phyloP scores from a whole-genome alignment of 2,797 vertebrate species.

The Sebastes jordani region DNA sequence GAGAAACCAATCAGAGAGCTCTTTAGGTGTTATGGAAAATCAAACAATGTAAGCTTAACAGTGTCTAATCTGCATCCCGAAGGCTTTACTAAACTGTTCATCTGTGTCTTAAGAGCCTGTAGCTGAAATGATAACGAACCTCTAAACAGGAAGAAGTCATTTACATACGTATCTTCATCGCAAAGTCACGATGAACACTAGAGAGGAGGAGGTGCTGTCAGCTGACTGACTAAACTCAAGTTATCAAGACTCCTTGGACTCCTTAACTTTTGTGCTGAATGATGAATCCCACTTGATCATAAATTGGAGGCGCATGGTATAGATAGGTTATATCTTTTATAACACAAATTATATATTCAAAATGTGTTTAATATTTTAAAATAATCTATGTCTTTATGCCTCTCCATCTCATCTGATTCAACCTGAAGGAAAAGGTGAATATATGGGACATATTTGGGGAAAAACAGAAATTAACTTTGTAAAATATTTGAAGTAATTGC shows the following conservation, averaged over 20 bases:
- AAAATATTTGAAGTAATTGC: background rate
- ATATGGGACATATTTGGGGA: background rate
- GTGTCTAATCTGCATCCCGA: constrained; percentile 8
- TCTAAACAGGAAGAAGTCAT: background rate
- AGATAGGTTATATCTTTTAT: too few relatives aligned
- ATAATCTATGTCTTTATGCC: background rate
- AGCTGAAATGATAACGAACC: background rate
- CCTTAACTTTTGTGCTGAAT: too few relatives aligned
- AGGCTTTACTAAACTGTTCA: background rate
- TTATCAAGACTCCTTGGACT: too few relatives aligned
- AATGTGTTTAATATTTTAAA: background rate
- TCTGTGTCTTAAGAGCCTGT: background rate
- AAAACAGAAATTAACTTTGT: background rate
- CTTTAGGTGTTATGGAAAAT: constrained; percentile 5
- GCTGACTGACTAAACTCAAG: background rate
- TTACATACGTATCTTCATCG: background rate
- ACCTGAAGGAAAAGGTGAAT: background rate
- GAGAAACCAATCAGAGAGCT: background rate
- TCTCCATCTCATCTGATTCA: background rate
- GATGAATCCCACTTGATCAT: too few relatives aligned
- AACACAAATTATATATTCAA: background rate
- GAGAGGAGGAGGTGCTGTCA: background rate
- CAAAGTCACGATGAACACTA: background rate
- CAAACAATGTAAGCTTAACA: background rate
- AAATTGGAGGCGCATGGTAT: too few relatives aligned